Evolutionary conservation across 2,888 invertebrate species (phyloP), one percentile per base, ranked within the genome.

Genomic region (Limenitis camilla): DNA sequence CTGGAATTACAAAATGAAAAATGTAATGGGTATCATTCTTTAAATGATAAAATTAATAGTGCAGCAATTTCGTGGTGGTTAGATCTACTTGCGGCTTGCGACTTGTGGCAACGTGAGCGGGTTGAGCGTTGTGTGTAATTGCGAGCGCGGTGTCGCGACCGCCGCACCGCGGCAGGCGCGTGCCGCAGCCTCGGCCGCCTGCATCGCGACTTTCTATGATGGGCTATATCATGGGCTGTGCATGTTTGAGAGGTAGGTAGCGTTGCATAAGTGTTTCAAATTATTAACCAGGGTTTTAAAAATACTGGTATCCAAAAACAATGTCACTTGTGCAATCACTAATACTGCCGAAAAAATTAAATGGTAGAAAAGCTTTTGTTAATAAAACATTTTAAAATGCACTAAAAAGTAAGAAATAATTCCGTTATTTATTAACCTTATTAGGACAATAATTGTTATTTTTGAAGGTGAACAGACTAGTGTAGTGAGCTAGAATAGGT

Each of bases 171-270:
- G 84, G 81, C 72, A 73, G 67, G 76, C 76, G 74, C 77, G 78
- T 68, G 75, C 85, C 83, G 81, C 72, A 76, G 66, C 79, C 71
- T 56, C 71, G 65, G 63, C 65, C 77, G 57, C 74, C 78, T 59
- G 70, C 79, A 63, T 76, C 71, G 66, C 75, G 83, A 56, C 69
- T 80, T 66, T 89, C 91, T 89, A 94, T 95, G 94, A 95, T 95
- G 95, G 95, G 95, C 89, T 95, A 94, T 91, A 94, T 95, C 90
- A 95, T 95, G 95, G 95, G 95, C 86, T 95, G 95, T 90, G 93
- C 95, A 88, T 95, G 95, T 90, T 91, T 95, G 88, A 94, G 94
- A 94, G 95, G 95, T 94, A 67, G 65, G 80, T 78, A 69, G 40
- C 43, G 39, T 44, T 38, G 39, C 27, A 39, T 49, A 33, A 31